Conservation (phyloP, 2,113 vertebrate genomes). For the Pollachius pollachius region DNA sequence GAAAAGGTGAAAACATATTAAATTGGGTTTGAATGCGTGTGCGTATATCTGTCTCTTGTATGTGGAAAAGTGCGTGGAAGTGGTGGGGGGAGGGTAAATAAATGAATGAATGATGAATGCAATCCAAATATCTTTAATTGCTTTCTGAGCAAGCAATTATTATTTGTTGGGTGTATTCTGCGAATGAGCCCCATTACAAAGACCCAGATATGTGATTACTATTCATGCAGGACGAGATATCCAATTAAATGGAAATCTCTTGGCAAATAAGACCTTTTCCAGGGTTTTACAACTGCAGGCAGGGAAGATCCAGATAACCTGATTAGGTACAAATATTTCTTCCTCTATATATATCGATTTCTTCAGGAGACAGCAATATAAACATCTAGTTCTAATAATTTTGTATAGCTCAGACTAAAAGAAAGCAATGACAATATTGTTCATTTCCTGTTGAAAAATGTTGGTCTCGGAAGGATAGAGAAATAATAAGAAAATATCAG, state of each 20-base stretch:
- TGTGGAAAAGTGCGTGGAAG: not conserved
- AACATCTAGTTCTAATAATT: constrained; percentile 36
- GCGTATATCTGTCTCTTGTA: not conserved
- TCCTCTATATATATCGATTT: too few relatives aligned
- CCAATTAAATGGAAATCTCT: constrained; percentile 68
- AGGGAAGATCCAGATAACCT: constrained; percentile 35
- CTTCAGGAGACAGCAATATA: constrained; percentile 42
- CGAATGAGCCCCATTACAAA: constrained; percentile 49
- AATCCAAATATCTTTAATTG: constrained; percentile 39
- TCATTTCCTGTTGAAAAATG: not conserved
- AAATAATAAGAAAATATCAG: not conserved
- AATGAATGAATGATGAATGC: constrained; percentile 21
- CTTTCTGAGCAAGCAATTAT: constrained; percentile 41
- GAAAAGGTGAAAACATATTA: not conserved
- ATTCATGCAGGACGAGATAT: constrained; percentile 64
- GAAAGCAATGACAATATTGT: constrained; percentile 17
- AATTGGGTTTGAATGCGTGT: not conserved
- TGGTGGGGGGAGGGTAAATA: constrained; percentile 2
- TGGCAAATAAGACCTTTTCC: constrained; percentile 67
- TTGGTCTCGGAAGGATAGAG: not conserved
- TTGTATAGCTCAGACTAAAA: constrained; percentile 29
- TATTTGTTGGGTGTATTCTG: constrained; percentile 55
- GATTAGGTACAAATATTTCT: constrained; percentile 54
- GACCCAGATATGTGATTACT: constrained; percentile 59
- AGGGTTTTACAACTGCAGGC: constrained; percentile 57